phyloP scores from a whole-genome alignment of 2,888 invertebrate species.

The Argyresthia albistria region DNA sequence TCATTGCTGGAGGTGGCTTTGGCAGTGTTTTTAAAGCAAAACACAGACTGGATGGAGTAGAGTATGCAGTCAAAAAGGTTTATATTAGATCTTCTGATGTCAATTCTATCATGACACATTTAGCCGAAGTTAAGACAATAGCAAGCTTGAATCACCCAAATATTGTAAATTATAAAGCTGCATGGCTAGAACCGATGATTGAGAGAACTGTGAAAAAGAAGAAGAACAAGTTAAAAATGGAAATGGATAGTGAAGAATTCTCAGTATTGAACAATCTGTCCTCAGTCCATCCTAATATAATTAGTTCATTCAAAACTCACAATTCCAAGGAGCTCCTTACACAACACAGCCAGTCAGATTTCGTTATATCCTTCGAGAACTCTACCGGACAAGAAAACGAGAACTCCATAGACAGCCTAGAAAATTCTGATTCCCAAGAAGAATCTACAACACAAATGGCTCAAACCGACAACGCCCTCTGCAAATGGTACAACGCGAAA shows the following conservation, averaged over 20 bases:
- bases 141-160: slow-evolving; percentile 85
- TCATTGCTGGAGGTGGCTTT: slow-evolving; percentile 83
- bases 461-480: slow-evolving; percentile 40
- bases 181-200: slow-evolving; percentile 83
- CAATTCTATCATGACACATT: slow-evolving; percentile 74
- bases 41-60: slow-evolving; percentile 81
- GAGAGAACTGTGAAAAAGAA: slow-evolving; percentile 50
- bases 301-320: slow-evolving; percentile 60
- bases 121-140: slow-evolving; percentile 85
- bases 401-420: slow-evolving; percentile 33
- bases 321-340: slow-evolving; percentile 54
- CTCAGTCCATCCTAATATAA: slow-evolving; percentile 46
- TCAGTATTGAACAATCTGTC: slow-evolving; percentile 31
- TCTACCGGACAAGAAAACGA: slow-evolving; percentile 40
- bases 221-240: slow-evolving; percentile 36
- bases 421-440: slow-evolving; percentile 22
- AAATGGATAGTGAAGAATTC: slow-evolving; percentile 48
- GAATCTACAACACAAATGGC: slow-evolving; percentile 5
- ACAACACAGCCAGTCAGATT: slow-evolving; percentile 47
- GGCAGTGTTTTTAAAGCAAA: slow-evolving; percentile 83
- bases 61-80: slow-evolving; percentile 87
- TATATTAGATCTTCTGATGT: slow-evolving; percentile 76
- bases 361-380: slow-evolving; percentile 51
- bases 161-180: slow-evolving; percentile 87
- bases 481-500: slow-evolving; percentile 33